Percentiles rank a stretch among this genome's conserved stretches.
Conservation (phyloP, 2,888 invertebrate genomes). For the Rhimphoctona megacephalus region DNA sequence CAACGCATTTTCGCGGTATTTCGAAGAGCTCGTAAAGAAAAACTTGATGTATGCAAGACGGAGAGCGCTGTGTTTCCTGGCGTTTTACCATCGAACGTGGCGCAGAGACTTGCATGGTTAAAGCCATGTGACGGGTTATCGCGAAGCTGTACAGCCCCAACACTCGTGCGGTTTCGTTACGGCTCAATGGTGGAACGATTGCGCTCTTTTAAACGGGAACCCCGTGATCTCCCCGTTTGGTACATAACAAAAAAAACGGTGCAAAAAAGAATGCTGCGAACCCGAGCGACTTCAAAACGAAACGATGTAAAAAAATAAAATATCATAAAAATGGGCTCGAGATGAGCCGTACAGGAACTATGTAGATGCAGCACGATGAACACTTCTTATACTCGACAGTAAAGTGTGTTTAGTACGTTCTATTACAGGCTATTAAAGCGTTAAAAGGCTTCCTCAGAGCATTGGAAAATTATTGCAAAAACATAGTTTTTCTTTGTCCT, state of each 20-base stretch:
- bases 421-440: constrained; percentile 29
- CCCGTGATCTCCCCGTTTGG: constrained; percentile 29
- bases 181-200: constrained; percentile 50
- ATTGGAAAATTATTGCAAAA: constrained; percentile 8
- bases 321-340: background rate
- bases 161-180: constrained; percentile 62
- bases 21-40: constrained; percentile 21
- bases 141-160: constrained; percentile 7
- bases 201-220: constrained; percentile 52
- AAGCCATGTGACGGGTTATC: constrained; percentile 29
- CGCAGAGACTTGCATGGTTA: background rate
- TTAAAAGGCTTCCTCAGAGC: constrained; percentile 13
- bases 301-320: background rate
- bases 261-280: constrained; percentile 5
- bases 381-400: constrained; percentile 34
- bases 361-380: constrained; percentile 7
- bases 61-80: constrained; percentile 15
- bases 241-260: constrained; percentile 8
- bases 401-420: constrained; percentile 39
- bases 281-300: constrained; percentile 6
- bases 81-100: constrained; percentile 32
- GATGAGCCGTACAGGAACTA: constrained; percentile 19
- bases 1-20: constrained; percentile 28
- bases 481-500: background rate
- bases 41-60: background rate